phyloP scores from a whole-genome alignment of 2,113 vertebrate species.

The Hydrochoerus hydrochaeris region DNA sequence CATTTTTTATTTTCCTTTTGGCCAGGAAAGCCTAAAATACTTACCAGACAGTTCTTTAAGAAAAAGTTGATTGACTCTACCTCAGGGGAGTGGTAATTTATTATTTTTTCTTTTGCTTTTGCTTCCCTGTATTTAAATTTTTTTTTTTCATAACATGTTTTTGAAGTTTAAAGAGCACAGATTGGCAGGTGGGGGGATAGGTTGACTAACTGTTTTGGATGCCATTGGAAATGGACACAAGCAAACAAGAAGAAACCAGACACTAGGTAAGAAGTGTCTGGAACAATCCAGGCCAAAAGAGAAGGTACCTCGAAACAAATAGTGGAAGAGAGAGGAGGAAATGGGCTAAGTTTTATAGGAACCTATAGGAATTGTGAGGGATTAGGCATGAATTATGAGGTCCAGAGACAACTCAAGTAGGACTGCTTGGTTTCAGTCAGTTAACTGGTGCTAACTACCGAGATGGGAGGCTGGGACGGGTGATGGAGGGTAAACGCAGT shows the following conservation, averaged over 20 bases:
- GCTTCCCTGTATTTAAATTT: background rate
- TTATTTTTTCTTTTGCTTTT: background rate
- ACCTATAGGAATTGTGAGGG: background rate
- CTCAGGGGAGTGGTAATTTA: background rate
- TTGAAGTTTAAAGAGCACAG: constrained; percentile 17
- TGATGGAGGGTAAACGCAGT: background rate
- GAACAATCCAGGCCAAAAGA: background rate
- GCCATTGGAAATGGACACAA: background rate
- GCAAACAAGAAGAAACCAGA: background rate
- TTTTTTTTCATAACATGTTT: background rate
- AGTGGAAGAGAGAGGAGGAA: background rate
- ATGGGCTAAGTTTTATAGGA: background rate
- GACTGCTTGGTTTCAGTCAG: background rate
- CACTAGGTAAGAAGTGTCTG: background rate
- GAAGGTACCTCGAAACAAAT: background rate
- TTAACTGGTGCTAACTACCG: background rate
- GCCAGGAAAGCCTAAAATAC: constrained; percentile 31
- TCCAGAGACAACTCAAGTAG: background rate
- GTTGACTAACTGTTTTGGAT: background rate
- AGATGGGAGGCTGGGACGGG: background rate
- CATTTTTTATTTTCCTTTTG: constrained; percentile 24
- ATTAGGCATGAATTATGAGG: background rate
- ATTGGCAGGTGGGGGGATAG: background rate
- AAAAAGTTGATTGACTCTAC: background rate
- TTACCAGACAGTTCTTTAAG: background rate